Base-by-base conservation (phyloP, 1,140 invertebrate genomes). In the Calephelis virginiensis region DNA sequence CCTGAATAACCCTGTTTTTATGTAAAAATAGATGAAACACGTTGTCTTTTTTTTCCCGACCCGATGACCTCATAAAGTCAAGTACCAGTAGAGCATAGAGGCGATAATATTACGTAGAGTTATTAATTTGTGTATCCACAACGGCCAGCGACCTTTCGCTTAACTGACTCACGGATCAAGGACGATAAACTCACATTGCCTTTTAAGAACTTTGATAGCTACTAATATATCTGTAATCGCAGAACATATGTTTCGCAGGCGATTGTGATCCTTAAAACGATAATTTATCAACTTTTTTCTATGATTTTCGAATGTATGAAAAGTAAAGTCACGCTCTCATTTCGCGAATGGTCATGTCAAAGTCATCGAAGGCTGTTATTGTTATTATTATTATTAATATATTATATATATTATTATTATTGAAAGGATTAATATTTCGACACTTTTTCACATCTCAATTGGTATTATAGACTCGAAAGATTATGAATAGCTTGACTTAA, bases 121-220 rank as follows among this genome's bases (percentile, higher is more conserved):
- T 43, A 45, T 64, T 67, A 56, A 71, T 71, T 62, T 43, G 53
- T 56, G 11, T 12, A 9, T 56, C 28, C 40, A 66, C 53, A 49
- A 67, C 53, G 69, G 69, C 60, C 69, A 70, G 47, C 48, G 61
- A 70, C 64, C 69, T 71, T 67, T 67, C 61, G 49, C 49, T 63
- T 28, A 50, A 59, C 66, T 46, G 43, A 71, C 53, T 56, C 53
- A 56, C 61, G 67, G 65, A 71, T 71, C 69, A 71, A 67, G 69
- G 69, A 71, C 69, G 64, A 67, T 67, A 50, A 67, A 71, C 69
- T 64, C 64, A 64, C 69, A 64, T 66, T 13, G 43, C 69, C 69
- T 67, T 67, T 71, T 62, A 67, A 64, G 11, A 11, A 37, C 17
- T 11, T 56, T 56, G 53, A 56, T 56, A 56, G 53, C 17, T 37